These are phyloP conservation scores for Brachionus sp. DNA, from an alignment of 1,140 invertebrate species.

Conservation along the genomic window DNA sequence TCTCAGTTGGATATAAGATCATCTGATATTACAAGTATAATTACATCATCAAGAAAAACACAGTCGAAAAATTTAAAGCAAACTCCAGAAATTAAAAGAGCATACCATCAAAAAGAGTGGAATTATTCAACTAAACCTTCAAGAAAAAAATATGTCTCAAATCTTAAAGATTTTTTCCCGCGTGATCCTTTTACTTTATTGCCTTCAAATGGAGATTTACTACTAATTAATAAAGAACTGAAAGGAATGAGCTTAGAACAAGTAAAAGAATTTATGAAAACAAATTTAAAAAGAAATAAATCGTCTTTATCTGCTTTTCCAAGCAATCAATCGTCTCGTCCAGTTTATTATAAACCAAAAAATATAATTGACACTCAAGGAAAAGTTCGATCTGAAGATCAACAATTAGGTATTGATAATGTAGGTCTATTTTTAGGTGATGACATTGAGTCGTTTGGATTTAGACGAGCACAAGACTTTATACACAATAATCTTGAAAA, in stretches of 20 bases:
- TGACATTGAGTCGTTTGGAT: conserved; percentile 9
- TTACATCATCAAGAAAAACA: background rate
- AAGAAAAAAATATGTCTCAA: conserved; percentile 50
- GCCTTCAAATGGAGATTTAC: conserved; percentile 49
- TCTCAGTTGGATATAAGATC: background rate
- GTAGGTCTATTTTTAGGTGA: background rate
- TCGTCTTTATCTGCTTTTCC: conserved; percentile 49
- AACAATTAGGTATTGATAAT: background rate
- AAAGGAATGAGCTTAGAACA: conserved; percentile 48
- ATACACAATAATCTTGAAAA: background rate
- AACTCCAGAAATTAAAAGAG: background rate
- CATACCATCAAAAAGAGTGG: conserved; percentile 52
- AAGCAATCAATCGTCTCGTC: conserved; percentile 49
- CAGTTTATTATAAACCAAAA: conserved; percentile 53
- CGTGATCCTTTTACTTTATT: conserved; percentile 55
- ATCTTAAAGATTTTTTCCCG: conserved; percentile 54
- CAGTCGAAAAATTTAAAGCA: background rate
- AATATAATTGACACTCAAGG: conserved; percentile 50
- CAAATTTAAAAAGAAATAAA: conserved; percentile 49
- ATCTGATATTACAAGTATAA: background rate
- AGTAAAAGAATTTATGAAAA: conserved; percentile 47
- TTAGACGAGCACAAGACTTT: conserved; percentile 23
- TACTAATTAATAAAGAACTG: conserved; percentile 52
- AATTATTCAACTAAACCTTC: conserved; percentile 52
- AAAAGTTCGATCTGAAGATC: background rate